Evolutionary conservation across 2,888 invertebrate species (phyloP), one percentile per base, ranked within the genome.

Genomic region (Phlogophora meticulosa): DNA sequence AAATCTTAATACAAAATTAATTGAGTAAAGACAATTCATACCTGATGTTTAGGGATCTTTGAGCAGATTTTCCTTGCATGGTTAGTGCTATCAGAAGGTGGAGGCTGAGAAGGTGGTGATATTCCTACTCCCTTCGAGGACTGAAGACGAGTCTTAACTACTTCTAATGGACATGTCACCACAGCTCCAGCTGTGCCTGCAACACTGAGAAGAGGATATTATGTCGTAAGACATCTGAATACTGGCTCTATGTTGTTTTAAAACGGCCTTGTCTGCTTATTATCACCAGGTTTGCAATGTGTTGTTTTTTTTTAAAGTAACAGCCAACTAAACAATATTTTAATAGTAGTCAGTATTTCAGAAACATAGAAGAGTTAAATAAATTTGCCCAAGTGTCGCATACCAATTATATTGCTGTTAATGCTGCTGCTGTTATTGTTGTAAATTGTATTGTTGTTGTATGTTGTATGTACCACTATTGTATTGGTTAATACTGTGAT

Each of bases 161-260:
- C 99, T 96, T 99, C 99, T 85, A 99, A 95, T 13, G 99, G 99
- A 93, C 99, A 99, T 88, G 99, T 99, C 78, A 99, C 97, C 80
- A 99, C 98, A 20, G 99, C 99, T 60, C 99, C 99, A 52, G 98
- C 98, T 59, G 99, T 99, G 76, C 99, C 99, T 77, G 99, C 99
- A 93, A 98, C 97, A 90, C 99, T 99, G 79, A 49, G 67, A 79
- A 40, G 57, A 53, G 20, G 11, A 55, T 32, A 15, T 17, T 24
- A 42, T 28, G 15, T 56, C 46, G 28, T 53, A 17, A 7, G 15
- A 1, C 11, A 22, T n/a, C 7, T n/a, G 13, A 49, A 36, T 17
- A 34, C 17, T 13, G 7, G 7, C 3, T 5, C 28, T 28, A 4
- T 4, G 28, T 28, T 28, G 2, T 28, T 28, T 28, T 28, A 28